Evolutionary conservation across 92 coral and sea anemone genomes (phyloP), one percentile per base, ranked within the genome.

Genomic region (Plumapathes pennacea): DNA sequence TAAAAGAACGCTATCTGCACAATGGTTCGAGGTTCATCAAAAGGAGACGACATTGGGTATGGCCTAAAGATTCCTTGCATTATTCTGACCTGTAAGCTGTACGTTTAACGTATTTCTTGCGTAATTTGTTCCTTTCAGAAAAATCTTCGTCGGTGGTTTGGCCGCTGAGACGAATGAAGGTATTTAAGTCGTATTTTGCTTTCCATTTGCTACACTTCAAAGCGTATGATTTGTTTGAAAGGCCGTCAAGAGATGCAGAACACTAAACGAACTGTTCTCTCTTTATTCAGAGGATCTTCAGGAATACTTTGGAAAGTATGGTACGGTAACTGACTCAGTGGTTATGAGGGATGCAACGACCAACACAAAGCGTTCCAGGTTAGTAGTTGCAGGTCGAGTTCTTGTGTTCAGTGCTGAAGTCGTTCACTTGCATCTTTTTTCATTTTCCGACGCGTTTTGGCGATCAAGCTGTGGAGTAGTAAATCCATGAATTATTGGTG

Each of bases 1-100:
- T n/a, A n/a, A n/a, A n/a, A n/a, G n/a, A n/a, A n/a, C n/a, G n/a
- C n/a, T n/a, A n/a, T n/a, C n/a, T n/a, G n/a, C n/a, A n/a, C n/a
- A 50, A 64, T 64, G 71, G 71, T 64, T 50, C 71, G 71, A 25
- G 71, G 71, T 9, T 49, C 71, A 64, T 49, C 37, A 38, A 37
- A 31, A 50, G 97, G 97, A 65, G 97, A 90, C 62, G 97, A 90
- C 17, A 82, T 79, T 6, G 97, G 97, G 97, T 90, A 49, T 54
- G 97, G n/a, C n/a, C n/a, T n/a, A n/a, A n/a, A n/a, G n/a, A n/a
- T n/a, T n/a, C n/a, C n/a, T n/a, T n/a, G n/a, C n/a, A n/a, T n/a
- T n/a, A n/a, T n/a, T n/a, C n/a, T n/a, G n/a, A n/a, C n/a, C n/a
- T n/a, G n/a, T n/a, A n/a, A n/a, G n/a, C n/a, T n/a, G n/a, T n/a